Evolutionary conservation across 30 jellyfish, hydroid and myxozoan species (phyloP).

Genomic region (Turritopsis rubra): DNA sequence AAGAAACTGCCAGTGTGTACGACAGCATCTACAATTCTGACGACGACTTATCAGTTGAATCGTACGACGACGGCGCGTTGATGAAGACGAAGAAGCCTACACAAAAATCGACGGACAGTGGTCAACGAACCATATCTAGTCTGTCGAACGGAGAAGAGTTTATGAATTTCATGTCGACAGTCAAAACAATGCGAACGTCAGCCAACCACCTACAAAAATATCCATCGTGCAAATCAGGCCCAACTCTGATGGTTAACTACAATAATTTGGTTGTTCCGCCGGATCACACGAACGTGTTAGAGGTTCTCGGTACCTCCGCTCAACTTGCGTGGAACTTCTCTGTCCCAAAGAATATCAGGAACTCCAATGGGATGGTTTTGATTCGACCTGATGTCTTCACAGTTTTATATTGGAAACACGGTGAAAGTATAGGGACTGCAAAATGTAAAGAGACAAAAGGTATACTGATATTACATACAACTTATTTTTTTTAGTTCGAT

Average conservation of each 20-base stretch:
- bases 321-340: constrained; percentile 47
- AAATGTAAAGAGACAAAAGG: constrained; percentile 42
- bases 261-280: constrained; percentile 37
- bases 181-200: constrained; percentile 7
- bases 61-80: constrained; percentile 5
- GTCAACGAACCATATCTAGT: constrained; percentile 4
- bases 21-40: constrained; percentile 22
- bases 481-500: too few relatives aligned
- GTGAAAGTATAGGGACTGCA: constrained; percentile 28
- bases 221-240: constrained; percentile 38
- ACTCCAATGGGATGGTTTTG: constrained; percentile 17
- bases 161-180: constrained; percentile 23
- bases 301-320: constrained; percentile 37
- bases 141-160: constrained; percentile 19
- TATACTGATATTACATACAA: too few relatives aligned
- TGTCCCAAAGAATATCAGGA: constrained; percentile 13
- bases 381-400: constrained; percentile 41
- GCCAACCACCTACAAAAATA: constrained; percentile 14
- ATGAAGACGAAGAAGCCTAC: neutral
- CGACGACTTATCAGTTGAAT: constrained; percentile 10
- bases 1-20: constrained; percentile 1
- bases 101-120: constrained; percentile 6
- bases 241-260: constrained; percentile 25
- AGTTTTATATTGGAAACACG: constrained; percentile 30
- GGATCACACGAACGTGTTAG: constrained; percentile 25